Evolutionary conservation across 2,113 vertebrate genomes (phyloP).

Genomic region (Clarias batrachus): DNA sequence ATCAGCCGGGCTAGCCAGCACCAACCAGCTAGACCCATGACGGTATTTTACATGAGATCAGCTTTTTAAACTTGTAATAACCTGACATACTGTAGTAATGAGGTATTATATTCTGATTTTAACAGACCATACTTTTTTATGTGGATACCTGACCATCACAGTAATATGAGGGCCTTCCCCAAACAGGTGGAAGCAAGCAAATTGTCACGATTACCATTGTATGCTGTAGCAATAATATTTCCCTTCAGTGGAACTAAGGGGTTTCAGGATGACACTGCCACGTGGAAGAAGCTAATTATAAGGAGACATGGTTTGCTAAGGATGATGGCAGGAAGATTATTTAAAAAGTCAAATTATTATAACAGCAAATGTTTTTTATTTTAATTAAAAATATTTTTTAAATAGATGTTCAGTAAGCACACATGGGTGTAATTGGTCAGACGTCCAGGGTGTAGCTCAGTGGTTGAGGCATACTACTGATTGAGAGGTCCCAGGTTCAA

Average conservation of each 20-base stretch:
- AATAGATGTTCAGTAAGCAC: neutral
- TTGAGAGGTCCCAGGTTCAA: no score
- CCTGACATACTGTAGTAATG: neutral
- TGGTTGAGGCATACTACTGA: no score
- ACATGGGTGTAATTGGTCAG: neutral
- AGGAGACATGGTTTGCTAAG: no score
- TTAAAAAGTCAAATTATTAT: neutral
- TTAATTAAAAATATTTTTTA: no score
- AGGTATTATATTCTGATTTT: neutral
- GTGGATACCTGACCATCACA: neutral
- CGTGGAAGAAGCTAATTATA: neutral
- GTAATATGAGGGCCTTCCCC: neutral
- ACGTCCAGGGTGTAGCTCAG: neutral
- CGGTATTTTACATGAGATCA: neutral
- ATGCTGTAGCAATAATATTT: neutral
- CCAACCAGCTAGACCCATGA: no score
- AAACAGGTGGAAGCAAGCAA: neutral
- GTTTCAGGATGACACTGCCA: neutral
- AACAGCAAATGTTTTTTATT: neutral
- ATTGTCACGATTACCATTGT: neutral
- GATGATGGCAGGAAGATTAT: neutral
- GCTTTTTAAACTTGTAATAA: neutral
- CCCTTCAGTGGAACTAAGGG: neutral
- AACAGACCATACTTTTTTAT: neutral
- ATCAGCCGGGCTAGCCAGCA: no score